A percentile compares a stretch with the other conserved stretches of the same genome.
phyloP scores from a whole-genome alignment of 1,140 invertebrate genomes.

The Nomia melanderi region DNA sequence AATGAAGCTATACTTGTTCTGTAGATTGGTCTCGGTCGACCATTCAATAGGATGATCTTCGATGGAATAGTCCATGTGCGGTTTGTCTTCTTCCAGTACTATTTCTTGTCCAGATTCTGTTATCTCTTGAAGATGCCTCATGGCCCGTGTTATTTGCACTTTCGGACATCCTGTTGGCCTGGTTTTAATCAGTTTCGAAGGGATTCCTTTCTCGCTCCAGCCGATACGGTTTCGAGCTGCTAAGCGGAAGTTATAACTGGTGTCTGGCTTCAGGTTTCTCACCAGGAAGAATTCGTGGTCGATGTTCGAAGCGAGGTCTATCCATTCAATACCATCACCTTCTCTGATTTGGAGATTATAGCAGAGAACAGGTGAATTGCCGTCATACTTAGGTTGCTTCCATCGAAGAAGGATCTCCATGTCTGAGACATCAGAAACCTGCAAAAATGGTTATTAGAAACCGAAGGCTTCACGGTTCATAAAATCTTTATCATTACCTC shows the following conservation, averaged over 20 bases:
- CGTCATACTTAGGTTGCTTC: constrained; percentile 92
- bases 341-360: constrained; percentile 92
- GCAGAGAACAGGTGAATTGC: constrained; percentile 90
- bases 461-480: not conserved
- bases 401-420: constrained; percentile 93
- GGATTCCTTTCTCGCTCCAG: constrained; percentile 92
- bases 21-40: constrained; percentile 84
- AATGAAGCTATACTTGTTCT: constrained; percentile 90
- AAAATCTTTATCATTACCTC: constrained; percentile 80
- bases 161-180: constrained; percentile 85
- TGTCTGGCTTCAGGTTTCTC: constrained; percentile 87
- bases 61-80: constrained; percentile 86
- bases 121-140: constrained; percentile 91
- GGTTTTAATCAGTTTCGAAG: constrained; percentile 87
- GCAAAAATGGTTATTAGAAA: not conserved
- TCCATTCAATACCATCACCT: constrained; percentile 91
- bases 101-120: constrained; percentile 90
- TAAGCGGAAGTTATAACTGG: constrained; percentile 93
- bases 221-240: constrained; percentile 95
- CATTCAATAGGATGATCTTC: constrained; percentile 89
- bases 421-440: constrained; percentile 87
- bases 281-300: constrained; percentile 96
- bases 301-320: constrained; percentile 92
- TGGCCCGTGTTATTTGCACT: constrained; percentile 88
- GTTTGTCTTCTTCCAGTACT: constrained; percentile 83